These are phyloP conservation scores for Antheraea yamamai DNA, from an alignment of 2,888 invertebrate genomes.

Conservation along the genomic window DNA sequence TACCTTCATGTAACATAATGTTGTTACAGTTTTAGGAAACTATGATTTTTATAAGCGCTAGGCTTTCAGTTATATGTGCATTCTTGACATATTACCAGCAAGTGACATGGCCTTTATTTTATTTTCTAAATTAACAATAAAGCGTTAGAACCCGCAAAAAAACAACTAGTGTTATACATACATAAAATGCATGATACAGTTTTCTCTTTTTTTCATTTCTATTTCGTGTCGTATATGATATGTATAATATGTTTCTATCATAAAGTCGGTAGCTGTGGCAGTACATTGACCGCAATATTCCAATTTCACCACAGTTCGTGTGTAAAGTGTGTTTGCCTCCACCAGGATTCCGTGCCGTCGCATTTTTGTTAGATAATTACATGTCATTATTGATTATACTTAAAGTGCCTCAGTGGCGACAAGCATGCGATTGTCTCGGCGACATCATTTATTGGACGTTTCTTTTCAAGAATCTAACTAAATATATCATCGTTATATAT, in stretches of 20 bases:
- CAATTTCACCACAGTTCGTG: constrained; percentile 12
- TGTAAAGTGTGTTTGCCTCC: constrained; percentile 6
- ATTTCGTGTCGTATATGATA: not conserved
- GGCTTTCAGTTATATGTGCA: too few relatives aligned
- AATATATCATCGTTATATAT: too few relatives aligned
- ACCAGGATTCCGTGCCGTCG: not conserved
- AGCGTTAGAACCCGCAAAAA: too few relatives aligned
- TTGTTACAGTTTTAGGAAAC: too few relatives aligned
- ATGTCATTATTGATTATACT: constrained; percentile 1
- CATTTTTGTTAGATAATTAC: constrained; percentile 8
- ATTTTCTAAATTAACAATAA: too few relatives aligned
- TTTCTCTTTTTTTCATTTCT: not conserved
- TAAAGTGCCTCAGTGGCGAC: not conserved
- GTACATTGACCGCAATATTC: constrained; percentile 5
- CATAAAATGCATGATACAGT: not conserved
- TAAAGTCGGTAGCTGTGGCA: not conserved
- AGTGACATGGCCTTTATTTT: too few relatives aligned
- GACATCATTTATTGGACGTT: not conserved
- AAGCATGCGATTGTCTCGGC: constrained; percentile 2
- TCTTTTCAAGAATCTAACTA: not conserved
- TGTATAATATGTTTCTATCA: not conserved
- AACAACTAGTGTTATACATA: too few relatives aligned
- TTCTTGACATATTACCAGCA: too few relatives aligned
- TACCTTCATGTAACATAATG: too few relatives aligned
- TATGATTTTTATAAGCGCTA: too few relatives aligned